Percentiles rank a stretch among this genome's conserved stretches.
These are phyloP conservation scores for Agrotis puta DNA, from an alignment of 2,888 invertebrate genomes.

Conservation along the genomic window DNA sequence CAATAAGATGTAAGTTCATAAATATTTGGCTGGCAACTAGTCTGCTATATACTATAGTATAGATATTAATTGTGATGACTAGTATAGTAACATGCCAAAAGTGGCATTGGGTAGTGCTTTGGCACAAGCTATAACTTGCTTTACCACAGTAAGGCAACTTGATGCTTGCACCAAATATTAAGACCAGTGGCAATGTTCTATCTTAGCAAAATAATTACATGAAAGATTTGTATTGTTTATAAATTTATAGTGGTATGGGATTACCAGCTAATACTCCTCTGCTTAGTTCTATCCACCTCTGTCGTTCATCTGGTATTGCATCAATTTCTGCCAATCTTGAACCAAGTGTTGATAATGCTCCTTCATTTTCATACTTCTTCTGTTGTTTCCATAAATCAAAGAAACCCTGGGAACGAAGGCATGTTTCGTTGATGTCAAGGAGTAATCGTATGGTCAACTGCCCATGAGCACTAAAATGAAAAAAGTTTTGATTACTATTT, in stretches of 20 bases:
- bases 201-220: not conserved
- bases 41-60: slow-evolving; percentile 7
- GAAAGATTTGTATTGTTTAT: not conserved
- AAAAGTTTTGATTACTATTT: slow-evolving; percentile 29
- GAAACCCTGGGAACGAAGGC: slow-evolving; percentile 97
- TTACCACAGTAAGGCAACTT: slow-evolving; percentile 5
- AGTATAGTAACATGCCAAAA: slow-evolving; percentile 36
- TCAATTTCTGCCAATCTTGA: slow-evolving; percentile 93
- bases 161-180: slow-evolving; percentile 5
- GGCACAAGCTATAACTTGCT: slow-evolving; percentile 27
- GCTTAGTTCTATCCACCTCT: slow-evolving; percentile 92
- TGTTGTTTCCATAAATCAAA: slow-evolving; percentile 96
- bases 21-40: slow-evolving; percentile 47
- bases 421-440: slow-evolving; percentile 97
- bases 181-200: not conserved
- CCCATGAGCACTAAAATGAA: slow-evolving; percentile 92
- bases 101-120: slow-evolving; percentile 14
- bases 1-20: slow-evolving; percentile 32
- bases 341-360: slow-evolving; percentile 93
- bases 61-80: slow-evolving; percentile 31
- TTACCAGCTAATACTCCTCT: slow-evolving; percentile 93
- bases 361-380: slow-evolving; percentile 96
- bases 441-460: slow-evolving; percentile 97
- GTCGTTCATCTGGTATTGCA: slow-evolving; percentile 90
- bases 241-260: slow-evolving; percentile 3